These are phyloP conservation scores for Xestia rhomboidea DNA, from an alignment of 2,888 invertebrate species.

Conservation along the genomic window DNA sequence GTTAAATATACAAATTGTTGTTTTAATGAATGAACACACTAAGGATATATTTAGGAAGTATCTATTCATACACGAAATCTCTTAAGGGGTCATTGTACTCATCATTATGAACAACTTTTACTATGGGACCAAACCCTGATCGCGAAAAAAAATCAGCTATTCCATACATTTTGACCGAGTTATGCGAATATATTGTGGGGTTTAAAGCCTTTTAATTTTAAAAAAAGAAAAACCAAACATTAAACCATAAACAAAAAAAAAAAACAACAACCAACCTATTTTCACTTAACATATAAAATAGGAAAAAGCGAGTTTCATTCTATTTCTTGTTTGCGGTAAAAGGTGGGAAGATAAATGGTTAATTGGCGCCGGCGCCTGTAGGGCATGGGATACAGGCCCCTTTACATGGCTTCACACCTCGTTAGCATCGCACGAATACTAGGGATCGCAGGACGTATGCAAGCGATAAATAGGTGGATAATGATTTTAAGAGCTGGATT, in stretches of 20 bases:
- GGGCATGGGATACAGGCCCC: slow-evolving; percentile 49
- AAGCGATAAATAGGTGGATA: slow-evolving; percentile 38
- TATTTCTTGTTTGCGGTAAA: slow-evolving; percentile 55
- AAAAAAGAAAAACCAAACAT: background rate
- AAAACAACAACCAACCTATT: slow-evolving; percentile 35
- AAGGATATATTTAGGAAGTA: too few species aligned
- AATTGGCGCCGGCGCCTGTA: slow-evolving; percentile 67
- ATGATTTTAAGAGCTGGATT: slow-evolving; percentile 9
- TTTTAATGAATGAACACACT: slow-evolving; percentile 19
- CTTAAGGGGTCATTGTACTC: too few species aligned
- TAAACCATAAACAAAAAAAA: slow-evolving; percentile 23
- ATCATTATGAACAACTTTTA: too few species aligned
- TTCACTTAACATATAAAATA: slow-evolving; percentile 60
- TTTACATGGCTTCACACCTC: slow-evolving; percentile 64
- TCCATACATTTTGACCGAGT: too few species aligned
- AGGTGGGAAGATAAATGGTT: slow-evolving; percentile 65
- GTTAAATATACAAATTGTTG: slow-evolving; percentile 7
- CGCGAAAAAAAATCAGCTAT: too few species aligned
- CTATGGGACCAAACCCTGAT: too few species aligned
- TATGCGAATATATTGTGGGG: too few species aligned
- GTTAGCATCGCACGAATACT: slow-evolving; percentile 63
- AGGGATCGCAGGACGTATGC: slow-evolving; percentile 23
- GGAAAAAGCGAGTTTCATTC: slow-evolving; percentile 56
- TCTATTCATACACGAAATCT: too few species aligned
- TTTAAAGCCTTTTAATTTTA: background rate